These are phyloP conservation scores for Musca vetustissima DNA, from an alignment of 1,140 invertebrate genomes.

Conservation along the genomic window DNA sequence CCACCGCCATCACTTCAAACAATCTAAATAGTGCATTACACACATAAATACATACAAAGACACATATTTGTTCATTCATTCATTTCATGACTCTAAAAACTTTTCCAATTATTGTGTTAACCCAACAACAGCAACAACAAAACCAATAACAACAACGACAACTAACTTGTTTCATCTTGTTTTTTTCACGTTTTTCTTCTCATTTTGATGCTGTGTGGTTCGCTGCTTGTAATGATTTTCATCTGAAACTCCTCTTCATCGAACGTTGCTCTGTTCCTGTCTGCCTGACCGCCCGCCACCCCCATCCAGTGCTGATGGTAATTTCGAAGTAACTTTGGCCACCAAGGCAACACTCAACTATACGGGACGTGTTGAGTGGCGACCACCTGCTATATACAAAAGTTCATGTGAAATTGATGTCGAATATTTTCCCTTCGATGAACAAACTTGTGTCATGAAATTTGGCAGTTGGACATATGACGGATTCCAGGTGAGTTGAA, in stretches of 20 bases:
- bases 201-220: neutral
- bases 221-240: neutral
- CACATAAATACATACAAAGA: too few species aligned
- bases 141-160: too few species aligned
- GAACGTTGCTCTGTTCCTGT: neutral
- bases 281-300: neutral
- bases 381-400: conserved; percentile 95
- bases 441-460: conserved; percentile 91
- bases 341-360: conserved; percentile 92
- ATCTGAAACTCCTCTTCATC: neutral
- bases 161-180: neutral
- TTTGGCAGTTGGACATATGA: conserved; percentile 97
- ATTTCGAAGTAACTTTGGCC: conserved; percentile 94
- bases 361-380: conserved; percentile 92
- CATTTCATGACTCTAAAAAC: neutral
- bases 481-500: conserved; percentile 78
- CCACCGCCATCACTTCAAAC: neutral
- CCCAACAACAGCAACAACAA: neutral
- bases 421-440: conserved; percentile 95
- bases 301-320: conserved; percentile 84
- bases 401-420: conserved; percentile 94
- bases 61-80: conserved; percentile 23
- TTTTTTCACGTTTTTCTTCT: conserved; percentile 5
- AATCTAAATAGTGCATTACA: too few species aligned
- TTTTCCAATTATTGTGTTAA: neutral